Percentiles rank a stretch among this genome's conserved stretches.
phyloP scores from a whole-genome alignment of 35 echinoderm and acorn worm genomes.

The Holothuria glaberrima region DNA sequence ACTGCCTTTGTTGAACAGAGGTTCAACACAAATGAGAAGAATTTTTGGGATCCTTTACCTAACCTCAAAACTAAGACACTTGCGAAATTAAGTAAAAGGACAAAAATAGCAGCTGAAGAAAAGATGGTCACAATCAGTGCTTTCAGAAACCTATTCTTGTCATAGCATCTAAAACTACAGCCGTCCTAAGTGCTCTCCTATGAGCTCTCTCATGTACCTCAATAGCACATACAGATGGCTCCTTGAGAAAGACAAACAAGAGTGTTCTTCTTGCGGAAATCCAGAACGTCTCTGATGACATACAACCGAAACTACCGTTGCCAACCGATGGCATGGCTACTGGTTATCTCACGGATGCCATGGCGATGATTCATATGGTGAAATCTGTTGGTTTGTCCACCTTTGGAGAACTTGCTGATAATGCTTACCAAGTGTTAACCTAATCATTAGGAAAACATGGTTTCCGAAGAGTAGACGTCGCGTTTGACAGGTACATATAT shows the following conservation, averaged over 20 bases:
- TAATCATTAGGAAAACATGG: conserved; percentile 16
- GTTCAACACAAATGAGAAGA: background rate
- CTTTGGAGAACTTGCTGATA: conserved; percentile 56
- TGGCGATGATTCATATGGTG: conserved; percentile 53
- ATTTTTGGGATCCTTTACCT: conserved; percentile 42
- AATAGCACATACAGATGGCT: conserved; percentile 17
- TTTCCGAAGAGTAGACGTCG: conserved; percentile 51
- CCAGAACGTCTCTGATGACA: background rate
- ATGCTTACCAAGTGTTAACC: conserved; percentile 53
- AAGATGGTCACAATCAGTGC: conserved; percentile 13
- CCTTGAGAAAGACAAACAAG: conserved; percentile 28
- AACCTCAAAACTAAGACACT: conserved; percentile 44
- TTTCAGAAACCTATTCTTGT: conserved; percentile 45
- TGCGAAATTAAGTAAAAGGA: conserved; percentile 6
- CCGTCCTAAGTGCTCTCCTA: background rate
- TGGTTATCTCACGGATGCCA: conserved; percentile 29
- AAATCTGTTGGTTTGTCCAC: conserved; percentile 50
- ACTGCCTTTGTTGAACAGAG: conserved; percentile 13
- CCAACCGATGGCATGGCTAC: conserved; percentile 14
- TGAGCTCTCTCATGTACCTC: conserved; percentile 21
- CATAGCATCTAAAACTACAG: conserved; percentile 45
- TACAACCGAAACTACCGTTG: background rate
- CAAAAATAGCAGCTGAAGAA: conserved; percentile 33
- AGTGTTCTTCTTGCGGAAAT: conserved; percentile 36
- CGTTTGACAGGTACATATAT: conserved; percentile 39